Percentiles rank a stretch among this genome's conserved stretches.
Conservation (phyloP, 2,888 invertebrate species). For the Sycophila texana region DNA sequence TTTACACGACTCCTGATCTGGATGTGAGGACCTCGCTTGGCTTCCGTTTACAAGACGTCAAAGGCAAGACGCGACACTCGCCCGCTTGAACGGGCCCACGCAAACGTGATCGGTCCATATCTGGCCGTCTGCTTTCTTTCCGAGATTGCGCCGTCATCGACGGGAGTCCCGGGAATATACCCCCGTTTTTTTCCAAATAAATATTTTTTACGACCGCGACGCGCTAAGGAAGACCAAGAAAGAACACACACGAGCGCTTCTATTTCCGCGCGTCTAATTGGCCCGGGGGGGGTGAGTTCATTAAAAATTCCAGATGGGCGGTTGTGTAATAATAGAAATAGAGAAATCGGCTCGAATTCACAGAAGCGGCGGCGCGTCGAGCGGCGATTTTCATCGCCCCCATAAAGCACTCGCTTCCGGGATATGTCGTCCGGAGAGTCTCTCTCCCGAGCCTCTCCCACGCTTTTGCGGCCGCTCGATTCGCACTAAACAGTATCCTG, state of each 20-base stretch:
- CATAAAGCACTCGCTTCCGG: constrained; percentile 60
- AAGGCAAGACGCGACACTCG: constrained; percentile 24
- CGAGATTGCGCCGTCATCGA: background rate
- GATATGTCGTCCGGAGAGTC: constrained; percentile 19
- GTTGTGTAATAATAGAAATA: constrained; percentile 48
- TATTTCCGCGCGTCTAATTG: constrained; percentile 36
- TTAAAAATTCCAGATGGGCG: background rate
- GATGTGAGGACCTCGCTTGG: constrained; percentile 5
- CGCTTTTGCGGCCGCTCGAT: constrained; percentile 55
- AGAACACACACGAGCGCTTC: background rate
- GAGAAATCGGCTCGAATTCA: constrained; percentile 48
- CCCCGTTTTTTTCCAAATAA: constrained; percentile 12
- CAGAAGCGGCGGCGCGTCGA: constrained; percentile 40
- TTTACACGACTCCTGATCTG: constrained; percentile 67
- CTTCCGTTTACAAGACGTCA: constrained; percentile 30
- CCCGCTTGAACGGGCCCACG: constrained; percentile 22
- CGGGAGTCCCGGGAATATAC: background rate
- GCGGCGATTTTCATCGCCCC: constrained; percentile 57
- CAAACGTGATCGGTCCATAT: constrained; percentile 32
- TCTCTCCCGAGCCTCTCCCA: constrained; percentile 16
- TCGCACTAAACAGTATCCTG: constrained; percentile 68
- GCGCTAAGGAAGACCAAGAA: background rate
- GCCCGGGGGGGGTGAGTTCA: background rate
- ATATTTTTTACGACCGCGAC: constrained; percentile 6
- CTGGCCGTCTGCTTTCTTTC: background rate